These are phyloP conservation scores for Microctenopoma lineatum DNA, from an alignment of 2,797 vertebrate genomes.

Conservation along the genomic window DNA sequence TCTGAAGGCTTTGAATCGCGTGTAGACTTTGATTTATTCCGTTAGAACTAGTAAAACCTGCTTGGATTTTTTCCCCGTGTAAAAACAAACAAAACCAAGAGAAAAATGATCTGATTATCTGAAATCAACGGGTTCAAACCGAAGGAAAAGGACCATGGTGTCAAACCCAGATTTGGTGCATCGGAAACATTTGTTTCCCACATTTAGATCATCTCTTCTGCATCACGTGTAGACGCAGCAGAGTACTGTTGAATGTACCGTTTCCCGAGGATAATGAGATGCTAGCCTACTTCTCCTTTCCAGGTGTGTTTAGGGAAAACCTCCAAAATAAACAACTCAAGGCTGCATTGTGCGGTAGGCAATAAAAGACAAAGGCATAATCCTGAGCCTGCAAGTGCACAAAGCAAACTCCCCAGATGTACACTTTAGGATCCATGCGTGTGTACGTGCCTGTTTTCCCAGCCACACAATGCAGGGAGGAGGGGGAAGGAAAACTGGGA, in stretches of 20 bases:
- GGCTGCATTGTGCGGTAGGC: constrained; percentile 28
- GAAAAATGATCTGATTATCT: too few relatives aligned
- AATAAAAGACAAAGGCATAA: constrained; percentile 55
- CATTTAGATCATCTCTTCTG: neutral
- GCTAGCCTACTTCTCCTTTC: constrained; percentile 61
- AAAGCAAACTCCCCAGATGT: constrained; percentile 59
- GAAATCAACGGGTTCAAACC: too few relatives aligned
- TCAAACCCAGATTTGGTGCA: constrained; percentile 23
- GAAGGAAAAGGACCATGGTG: neutral
- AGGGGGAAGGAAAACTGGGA: constrained; percentile 66
- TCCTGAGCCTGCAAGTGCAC: constrained; percentile 46
- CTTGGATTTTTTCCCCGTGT: too few relatives aligned
- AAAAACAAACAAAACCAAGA: too few relatives aligned
- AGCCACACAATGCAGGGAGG: constrained; percentile 67
- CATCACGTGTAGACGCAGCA: neutral
- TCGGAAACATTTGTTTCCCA: neutral
- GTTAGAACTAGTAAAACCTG: too few relatives aligned
- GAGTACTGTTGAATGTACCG: constrained; percentile 18
- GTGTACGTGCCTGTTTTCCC: constrained; percentile 51
- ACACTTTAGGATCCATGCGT: constrained; percentile 34
- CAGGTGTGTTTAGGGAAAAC: constrained; percentile 61
- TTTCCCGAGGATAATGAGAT: constrained; percentile 54
- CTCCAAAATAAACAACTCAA: constrained; percentile 55
- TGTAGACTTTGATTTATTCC: too few relatives aligned
- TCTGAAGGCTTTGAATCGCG: too few relatives aligned